Evolutionary conservation across 1,140 invertebrate genomes (phyloP), one percentile per base, ranked within the genome.

Genomic region (Cydia strobilella): DNA sequence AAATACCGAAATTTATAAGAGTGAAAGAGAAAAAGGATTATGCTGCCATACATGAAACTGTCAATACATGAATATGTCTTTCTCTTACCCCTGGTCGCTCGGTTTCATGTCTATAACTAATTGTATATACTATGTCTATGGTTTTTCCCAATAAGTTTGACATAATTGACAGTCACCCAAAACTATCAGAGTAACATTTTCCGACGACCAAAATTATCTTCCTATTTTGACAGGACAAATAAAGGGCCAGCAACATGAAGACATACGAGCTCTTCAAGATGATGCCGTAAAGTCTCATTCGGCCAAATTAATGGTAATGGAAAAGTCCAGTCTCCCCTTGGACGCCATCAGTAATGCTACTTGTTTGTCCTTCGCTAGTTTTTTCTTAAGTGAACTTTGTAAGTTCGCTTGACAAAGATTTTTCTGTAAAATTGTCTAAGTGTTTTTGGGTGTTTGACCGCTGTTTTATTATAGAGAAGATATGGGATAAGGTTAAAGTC

Each of bases 251-350:
- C 79, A 84, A 83, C 80, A 90, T 90, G 85, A 90, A 90, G 88
- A 90, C 85, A 81, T 84, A 90, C 86, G 82, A 77, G 82, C 81
- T 75, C 80, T 77, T 82, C 81, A 82, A 86, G 86, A 89, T 86
- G 86, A 88, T 84, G 85, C 86, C 86, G 82, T 89, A 88, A 88
- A 89, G 63, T 88, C 85, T 88, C 87, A 84, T 89, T 89, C 85
- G 78, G 75, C 48, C 83, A 82, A 83, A 89, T 89, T 89, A 89
- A 89, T 86, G 86, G 82, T 89, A 89, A 89, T 89, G 87, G 87
- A 89, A 89, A 88, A 89, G 85, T 89, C 86, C 65, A 69, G 65
- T 69, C 31, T 31, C 54, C 65, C 65, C 35, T 39, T 27, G 65
- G 65, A 35, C 27, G 31, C 65, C 65, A 35, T 59, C 20, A 9